Evolutionary conservation across 2,888 invertebrate species (phyloP), one percentile per base, ranked within the genome.

Genomic region (Drosophila pseudotalamancana): DNA sequence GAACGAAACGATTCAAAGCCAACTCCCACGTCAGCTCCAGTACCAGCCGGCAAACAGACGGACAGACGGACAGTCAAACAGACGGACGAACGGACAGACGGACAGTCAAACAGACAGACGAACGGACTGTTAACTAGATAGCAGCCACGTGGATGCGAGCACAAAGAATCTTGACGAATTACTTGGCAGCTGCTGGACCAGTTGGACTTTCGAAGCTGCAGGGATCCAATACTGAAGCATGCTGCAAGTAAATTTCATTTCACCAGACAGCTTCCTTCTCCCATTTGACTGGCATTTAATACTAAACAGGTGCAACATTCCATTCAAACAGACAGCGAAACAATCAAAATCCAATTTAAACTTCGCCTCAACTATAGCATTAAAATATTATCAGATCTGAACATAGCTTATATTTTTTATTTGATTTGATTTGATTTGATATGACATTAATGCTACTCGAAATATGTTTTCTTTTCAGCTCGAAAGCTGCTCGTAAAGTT

Each of bases 121-220:
- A 37, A 27, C 35, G 34, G 54, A 49, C 54, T 61, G 57, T 34
- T 45, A 57, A 54, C 57, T 84, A 50, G 50, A 68, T 53, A 16
- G 35, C 59, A 34, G 18, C 43, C 68, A 54, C 29, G 32, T 51
- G 63, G 16, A 69, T 49, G 31, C 18, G 37, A 65, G 71, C 39
- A 83, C 60, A 76, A 62, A 71, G 56, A 74, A 86, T 72, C 87
- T 86, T 77, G 78, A 79, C 86, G 86, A 83, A 86, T 86, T 83
- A 83, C 86, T 80, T 68, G 84, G 29, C 65, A 72, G 55, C 77
- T 65, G 69, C 37, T 60, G 34, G 18, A 21, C 14, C 40, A 16
- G 12, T n/a, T n/a, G n/a, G n/a, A n/a, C n/a, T n/a, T n/a, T n/a
- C n/a, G 14, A 40, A 43, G 42, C 37, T 32, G 29, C 14, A 8